These are phyloP conservation scores for Rotaria sp. DNA, from an alignment of 2,888 invertebrate genomes.

Conservation along the genomic window DNA sequence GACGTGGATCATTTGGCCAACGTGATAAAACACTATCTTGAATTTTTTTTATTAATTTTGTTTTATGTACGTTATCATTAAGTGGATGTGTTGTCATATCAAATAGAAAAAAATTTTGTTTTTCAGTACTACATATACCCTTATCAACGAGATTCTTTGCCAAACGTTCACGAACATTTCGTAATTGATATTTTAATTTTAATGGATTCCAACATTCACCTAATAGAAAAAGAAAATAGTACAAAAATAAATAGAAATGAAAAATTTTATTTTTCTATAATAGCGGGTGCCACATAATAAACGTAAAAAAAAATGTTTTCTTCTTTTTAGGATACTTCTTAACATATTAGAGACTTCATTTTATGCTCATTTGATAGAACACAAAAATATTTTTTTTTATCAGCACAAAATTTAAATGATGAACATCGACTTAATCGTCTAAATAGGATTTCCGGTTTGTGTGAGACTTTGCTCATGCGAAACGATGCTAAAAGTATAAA, in stretches of 20 bases:
- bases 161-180: constrained; percentile 94
- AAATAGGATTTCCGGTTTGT: too few relatives aligned
- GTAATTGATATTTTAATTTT: constrained; percentile 90
- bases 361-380: too few relatives aligned
- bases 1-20: constrained; percentile 89
- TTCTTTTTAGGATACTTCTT: too few relatives aligned
- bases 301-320: too few relatives aligned
- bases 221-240: constrained; percentile 52
- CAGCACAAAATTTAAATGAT: too few relatives aligned
- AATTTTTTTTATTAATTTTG: constrained; percentile 82
- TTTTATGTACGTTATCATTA: constrained; percentile 86
- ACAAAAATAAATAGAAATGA: too few relatives aligned
- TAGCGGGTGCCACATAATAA: too few relatives aligned
- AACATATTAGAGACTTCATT: too few relatives aligned
- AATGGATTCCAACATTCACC: constrained; percentile 99
- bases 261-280: background rate
- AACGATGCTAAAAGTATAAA: too few relatives aligned
- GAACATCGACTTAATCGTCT: too few relatives aligned
- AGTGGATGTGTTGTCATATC: constrained; percentile 99
- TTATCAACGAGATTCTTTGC: constrained; percentile 99
- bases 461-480: too few relatives aligned
- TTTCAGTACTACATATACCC: constrained; percentile 94
- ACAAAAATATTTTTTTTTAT: too few relatives aligned
- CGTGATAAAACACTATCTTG: constrained; percentile 91
- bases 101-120: constrained; percentile 96